phyloP scores from a whole-genome alignment of 2,888 invertebrate genomes.

The Busseola fusca region DNA sequence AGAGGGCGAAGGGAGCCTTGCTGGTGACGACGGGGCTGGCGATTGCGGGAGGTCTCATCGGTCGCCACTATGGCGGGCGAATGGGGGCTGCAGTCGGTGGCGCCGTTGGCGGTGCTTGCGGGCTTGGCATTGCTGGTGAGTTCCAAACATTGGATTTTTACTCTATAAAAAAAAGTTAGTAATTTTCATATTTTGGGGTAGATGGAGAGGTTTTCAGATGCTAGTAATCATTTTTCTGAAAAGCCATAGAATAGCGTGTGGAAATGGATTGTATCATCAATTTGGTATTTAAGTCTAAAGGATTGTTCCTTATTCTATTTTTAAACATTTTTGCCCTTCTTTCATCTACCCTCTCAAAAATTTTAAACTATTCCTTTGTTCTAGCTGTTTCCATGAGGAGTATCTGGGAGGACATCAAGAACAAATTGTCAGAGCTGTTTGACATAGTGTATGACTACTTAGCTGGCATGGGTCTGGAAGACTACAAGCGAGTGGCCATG shows the following conservation, averaged over 20 bases:
- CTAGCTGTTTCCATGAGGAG: constrained; percentile 82
- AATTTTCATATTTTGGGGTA: background rate
- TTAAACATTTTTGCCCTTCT: background rate
- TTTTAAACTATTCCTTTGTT: constrained; percentile 31
- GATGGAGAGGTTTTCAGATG: background rate
- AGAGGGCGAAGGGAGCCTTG: constrained; percentile 71
- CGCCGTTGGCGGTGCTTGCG: constrained; percentile 81
- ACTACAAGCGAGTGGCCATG: constrained; percentile 76
- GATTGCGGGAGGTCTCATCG: constrained; percentile 80
- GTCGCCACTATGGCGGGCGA: constrained; percentile 81
- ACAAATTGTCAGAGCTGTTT: constrained; percentile 75
- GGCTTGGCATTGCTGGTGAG: constrained; percentile 82
- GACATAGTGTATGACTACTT: constrained; percentile 84
- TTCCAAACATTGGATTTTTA: background rate
- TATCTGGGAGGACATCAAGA: constrained; percentile 79
- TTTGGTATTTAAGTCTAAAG: background rate
- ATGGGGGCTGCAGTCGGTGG: constrained; percentile 81
- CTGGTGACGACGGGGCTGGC: constrained; percentile 79
- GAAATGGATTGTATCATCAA: background rate
- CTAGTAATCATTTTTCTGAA: background rate
- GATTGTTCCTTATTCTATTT: background rate
- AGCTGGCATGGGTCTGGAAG: constrained; percentile 79
- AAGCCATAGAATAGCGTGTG: background rate
- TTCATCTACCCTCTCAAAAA: constrained; percentile 11
- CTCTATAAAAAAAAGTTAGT: background rate